Percentiles rank a stretch among this genome's conserved stretches.
Conservation (phyloP, 2,797 vertebrate genomes). For the Molossus alvarezi region DNA sequence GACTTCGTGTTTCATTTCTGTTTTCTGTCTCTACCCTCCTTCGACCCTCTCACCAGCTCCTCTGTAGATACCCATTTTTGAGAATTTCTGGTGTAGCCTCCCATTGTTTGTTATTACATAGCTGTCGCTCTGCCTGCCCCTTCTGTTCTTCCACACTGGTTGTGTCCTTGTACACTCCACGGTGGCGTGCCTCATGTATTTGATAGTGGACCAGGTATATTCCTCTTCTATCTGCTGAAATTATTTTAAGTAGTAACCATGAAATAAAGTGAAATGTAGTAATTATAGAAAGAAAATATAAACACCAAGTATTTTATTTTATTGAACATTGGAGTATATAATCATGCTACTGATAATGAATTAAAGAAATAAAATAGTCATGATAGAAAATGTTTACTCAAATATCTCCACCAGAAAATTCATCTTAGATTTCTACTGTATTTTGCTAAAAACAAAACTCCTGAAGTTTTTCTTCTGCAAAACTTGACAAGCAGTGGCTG, state of each 20-base stretch:
- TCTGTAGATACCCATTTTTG: not conserved
- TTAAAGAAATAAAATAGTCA: not conserved
- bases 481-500: not conserved
- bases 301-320: slow-evolving; percentile 39
- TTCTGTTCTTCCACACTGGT: not conserved
- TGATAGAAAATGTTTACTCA: slow-evolving; percentile 50
- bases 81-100: slow-evolving; percentile 27
- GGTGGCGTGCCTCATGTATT: not conserved
- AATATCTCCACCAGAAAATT: slow-evolving; percentile 55
- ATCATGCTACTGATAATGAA: slow-evolving; percentile 1
- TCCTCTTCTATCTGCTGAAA: slow-evolving; percentile 19
- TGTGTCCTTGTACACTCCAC: slow-evolving; percentile 19
- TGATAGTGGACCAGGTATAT: slow-evolving; percentile 10
- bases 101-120: not conserved
- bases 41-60: not conserved
- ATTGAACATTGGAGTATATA: not conserved
- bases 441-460: not conserved
- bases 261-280: slow-evolving; percentile 37
- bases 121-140: not conserved
- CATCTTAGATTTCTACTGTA: slow-evolving; percentile 12
- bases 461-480: slow-evolving; percentile 19
- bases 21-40: not conserved
- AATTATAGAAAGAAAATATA: not conserved
- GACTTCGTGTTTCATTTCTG: not conserved
- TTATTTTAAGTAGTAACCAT: slow-evolving; percentile 59